These are phyloP conservation scores for Alligator sinensis DNA, from an alignment of 2,113 vertebrate genomes.

Conservation along the genomic window DNA sequence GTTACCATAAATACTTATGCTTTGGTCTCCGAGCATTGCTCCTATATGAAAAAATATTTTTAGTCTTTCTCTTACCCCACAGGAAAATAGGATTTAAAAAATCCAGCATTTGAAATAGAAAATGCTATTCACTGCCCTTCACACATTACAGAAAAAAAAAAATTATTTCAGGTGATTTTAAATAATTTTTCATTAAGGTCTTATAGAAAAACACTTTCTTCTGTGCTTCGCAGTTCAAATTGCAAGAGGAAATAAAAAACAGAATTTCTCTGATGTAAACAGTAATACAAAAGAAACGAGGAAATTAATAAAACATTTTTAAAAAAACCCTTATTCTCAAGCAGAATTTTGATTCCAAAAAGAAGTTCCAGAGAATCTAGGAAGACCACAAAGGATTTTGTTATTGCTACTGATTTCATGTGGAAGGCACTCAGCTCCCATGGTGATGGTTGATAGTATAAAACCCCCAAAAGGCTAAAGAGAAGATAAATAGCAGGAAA, in stretches of 20 bases:
- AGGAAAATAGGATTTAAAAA: neutral
- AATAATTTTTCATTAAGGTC: neutral
- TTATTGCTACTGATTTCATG: neutral
- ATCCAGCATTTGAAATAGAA: neutral
- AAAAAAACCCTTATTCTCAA: neutral
- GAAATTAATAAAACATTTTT: neutral
- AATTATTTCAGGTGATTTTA: neutral
- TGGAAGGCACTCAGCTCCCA: neutral
- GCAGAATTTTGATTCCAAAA: neutral
- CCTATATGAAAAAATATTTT: neutral
- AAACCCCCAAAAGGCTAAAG: neutral
- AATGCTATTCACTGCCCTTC: neutral
- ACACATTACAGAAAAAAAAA: neutral
- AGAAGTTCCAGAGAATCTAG: neutral
- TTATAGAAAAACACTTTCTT: neutral
- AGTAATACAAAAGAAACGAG: neutral
- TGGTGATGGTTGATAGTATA: neutral
- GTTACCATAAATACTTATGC: neutral
- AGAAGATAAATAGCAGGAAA: neutral
- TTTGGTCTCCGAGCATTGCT: neutral
- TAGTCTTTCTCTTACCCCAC: neutral
- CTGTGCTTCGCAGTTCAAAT: neutral
- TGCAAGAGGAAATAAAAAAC: neutral
- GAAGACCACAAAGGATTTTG: neutral
- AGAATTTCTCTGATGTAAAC: neutral